phyloP scores from a whole-genome alignment of 2,888 invertebrate genomes.

The Parnassius smintheus region DNA sequence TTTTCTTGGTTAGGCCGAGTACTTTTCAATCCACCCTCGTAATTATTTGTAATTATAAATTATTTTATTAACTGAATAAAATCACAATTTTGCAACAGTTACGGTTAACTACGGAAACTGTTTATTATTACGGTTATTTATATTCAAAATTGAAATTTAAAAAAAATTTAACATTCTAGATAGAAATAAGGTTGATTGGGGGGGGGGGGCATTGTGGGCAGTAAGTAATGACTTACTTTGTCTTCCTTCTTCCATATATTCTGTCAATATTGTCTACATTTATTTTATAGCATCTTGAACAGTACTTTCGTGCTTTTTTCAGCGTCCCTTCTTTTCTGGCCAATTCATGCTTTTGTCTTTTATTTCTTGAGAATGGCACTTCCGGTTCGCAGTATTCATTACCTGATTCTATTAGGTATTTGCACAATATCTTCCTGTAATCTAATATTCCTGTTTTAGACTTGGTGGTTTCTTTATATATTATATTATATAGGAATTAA shows the following conservation, averaged over 20 bases:
- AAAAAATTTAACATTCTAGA: constrained; percentile 9
- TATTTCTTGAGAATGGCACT: background rate
- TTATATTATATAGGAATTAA: constrained; percentile 32
- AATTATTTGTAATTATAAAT: too few species aligned
- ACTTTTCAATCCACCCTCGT: too few species aligned
- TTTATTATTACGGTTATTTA: constrained; percentile 22
- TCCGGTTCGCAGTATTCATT: constrained; percentile 30
- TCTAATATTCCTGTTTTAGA: constrained; percentile 28
- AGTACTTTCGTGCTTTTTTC: constrained; percentile 1
- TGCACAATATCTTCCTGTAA: constrained; percentile 20
- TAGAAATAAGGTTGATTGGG: constrained; percentile 32
- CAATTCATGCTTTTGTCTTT: constrained; percentile 18
- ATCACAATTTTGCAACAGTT: too few species aligned
- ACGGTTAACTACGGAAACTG: too few species aligned
- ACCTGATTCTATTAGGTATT: constrained; percentile 26
- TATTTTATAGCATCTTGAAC: constrained; percentile 11
- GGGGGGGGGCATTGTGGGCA: constrained; percentile 34
- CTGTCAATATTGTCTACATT: constrained; percentile 3
- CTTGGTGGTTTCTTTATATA: constrained; percentile 29
- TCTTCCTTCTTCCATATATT: constrained; percentile 21
- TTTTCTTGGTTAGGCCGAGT: too few species aligned
- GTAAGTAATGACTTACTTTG: constrained; percentile 31
- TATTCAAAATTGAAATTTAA: constrained; percentile 32
- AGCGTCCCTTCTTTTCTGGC: constrained; percentile 10
- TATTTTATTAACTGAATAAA: too few species aligned